Percentiles rank a stretch among this genome's conserved stretches.
Evolutionary conservation across 2,888 invertebrate genomes (phyloP).

Genomic region (Dascillus cervinus): DNA sequence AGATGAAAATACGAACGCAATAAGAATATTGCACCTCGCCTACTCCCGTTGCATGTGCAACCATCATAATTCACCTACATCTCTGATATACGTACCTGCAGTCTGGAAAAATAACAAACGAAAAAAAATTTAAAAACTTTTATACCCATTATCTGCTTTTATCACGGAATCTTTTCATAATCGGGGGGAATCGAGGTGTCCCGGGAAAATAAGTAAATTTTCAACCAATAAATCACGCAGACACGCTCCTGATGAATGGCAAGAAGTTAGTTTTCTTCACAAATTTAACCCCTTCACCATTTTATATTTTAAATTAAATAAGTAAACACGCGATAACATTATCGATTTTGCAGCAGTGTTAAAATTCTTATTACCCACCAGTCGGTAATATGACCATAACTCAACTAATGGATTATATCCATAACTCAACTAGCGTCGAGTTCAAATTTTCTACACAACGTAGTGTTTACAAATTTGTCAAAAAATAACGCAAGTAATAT

Average conservation of each 20-base stretch:
- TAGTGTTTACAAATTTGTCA: too few species aligned
- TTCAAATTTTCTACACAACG: too few species aligned
- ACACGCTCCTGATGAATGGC: not conserved
- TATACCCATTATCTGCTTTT: slow-evolving; percentile 23
- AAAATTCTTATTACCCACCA: too few species aligned
- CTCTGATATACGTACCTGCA: slow-evolving; percentile 24
- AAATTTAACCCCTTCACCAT: not conserved
- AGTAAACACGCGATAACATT: too few species aligned
- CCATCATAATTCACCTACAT: slow-evolving; percentile 21
- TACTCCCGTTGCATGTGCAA: slow-evolving; percentile 25
- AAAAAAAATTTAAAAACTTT: slow-evolving; percentile 25
- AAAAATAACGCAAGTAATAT: too few species aligned
- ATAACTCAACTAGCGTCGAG: too few species aligned
- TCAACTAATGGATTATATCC: too few species aligned
- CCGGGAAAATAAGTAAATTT: not conserved
- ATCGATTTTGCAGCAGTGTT: too few species aligned
- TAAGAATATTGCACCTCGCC: slow-evolving; percentile 23
- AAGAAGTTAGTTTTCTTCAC: too few species aligned
- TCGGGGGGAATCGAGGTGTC: slow-evolving; percentile 11
- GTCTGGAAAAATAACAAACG: slow-evolving; percentile 26
- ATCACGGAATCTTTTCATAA: slow-evolving; percentile 23
- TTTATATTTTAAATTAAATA: too few species aligned
- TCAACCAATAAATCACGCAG: not conserved
- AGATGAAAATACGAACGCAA: slow-evolving; percentile 13
- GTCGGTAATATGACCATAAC: too few species aligned